phyloP scores from a whole-genome alignment of 2,888 invertebrate species.

The Lymantria dispar region DNA sequence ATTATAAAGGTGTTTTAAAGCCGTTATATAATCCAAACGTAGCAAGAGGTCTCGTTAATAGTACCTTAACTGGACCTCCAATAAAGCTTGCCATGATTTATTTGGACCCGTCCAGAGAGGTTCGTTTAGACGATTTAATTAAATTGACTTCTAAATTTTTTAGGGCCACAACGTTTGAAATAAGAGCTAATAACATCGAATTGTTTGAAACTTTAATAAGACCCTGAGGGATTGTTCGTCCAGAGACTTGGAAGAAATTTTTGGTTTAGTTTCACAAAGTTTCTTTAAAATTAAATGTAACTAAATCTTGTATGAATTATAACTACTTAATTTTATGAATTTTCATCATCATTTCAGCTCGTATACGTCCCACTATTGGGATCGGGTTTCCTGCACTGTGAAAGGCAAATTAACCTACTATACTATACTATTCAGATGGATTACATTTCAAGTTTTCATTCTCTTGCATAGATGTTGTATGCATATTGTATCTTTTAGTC shows the following conservation, averaged over 20 bases:
- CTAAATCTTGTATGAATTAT: background rate
- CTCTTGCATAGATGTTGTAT: no score
- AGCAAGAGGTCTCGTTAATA: slow-evolving; percentile 26
- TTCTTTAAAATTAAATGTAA: background rate
- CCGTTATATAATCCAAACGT: slow-evolving; percentile 18
- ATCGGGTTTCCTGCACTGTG: no score
- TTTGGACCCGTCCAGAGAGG: slow-evolving; percentile 25
- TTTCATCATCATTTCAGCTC: no score
- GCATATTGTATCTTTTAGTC: background rate
- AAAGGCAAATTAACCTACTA: no score
- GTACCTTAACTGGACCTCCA: slow-evolving; percentile 26
- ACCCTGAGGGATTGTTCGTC: background rate
- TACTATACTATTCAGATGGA: no score
- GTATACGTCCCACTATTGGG: no score
- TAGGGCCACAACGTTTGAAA: slow-evolving; percentile 8
- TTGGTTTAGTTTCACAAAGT: background rate
- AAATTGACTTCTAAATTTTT: slow-evolving; percentile 28
- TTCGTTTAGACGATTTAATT: slow-evolving; percentile 36
- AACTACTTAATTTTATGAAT: no score
- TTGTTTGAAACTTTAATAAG: background rate
- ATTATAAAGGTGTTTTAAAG: slow-evolving; percentile 14
- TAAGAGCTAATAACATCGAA: background rate
- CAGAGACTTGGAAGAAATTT: background rate
- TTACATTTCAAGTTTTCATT: no score
- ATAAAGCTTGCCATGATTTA: slow-evolving; percentile 33